Percentiles rank a stretch among this genome's conserved stretches.
These are phyloP conservation scores for Sinosuthora webbiana DNA, from an alignment of 2,113 vertebrate species.

Conservation along the genomic window DNA sequence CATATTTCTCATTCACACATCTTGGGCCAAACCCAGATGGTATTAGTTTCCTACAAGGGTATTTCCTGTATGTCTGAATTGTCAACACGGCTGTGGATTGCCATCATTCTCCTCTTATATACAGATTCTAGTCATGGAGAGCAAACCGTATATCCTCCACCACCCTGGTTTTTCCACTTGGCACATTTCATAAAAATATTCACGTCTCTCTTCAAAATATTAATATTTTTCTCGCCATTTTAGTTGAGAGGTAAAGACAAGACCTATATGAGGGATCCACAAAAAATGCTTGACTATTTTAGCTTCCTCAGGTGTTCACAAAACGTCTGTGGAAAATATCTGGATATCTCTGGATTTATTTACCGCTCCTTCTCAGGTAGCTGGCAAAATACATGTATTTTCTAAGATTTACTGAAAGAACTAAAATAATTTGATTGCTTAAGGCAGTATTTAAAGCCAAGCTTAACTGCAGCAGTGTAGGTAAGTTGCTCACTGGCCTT, in stretches of 20 bases:
- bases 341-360: background rate
- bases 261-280: background rate
- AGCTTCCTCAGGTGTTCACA: background rate
- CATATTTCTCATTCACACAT: slow-evolving; percentile 65
- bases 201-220: slow-evolving; percentile 28
- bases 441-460: background rate
- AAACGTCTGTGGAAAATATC: background rate
- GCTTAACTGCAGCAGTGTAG: background rate
- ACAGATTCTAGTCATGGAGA: slow-evolving; percentile 63
- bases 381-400: background rate
- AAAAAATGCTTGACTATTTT: background rate
- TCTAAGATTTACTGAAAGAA: background rate
- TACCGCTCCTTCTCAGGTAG: background rate
- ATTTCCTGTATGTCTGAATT: slow-evolving; percentile 57
- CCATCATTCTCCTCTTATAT: slow-evolving; percentile 47
- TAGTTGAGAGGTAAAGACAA: background rate
- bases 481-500: background rate
- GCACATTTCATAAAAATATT: slow-evolving; percentile 42
- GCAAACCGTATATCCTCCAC: slow-evolving; percentile 60
- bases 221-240: slow-evolving; percentile 28
- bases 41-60: slow-evolving; percentile 57
- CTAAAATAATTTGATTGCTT: background rate
- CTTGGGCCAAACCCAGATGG: slow-evolving; percentile 64
- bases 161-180: slow-evolving; percentile 62
- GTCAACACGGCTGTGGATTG: slow-evolving; percentile 41